Conservation (phyloP, 2,797 vertebrate genomes). For the Pitangus sulphuratus region DNA sequence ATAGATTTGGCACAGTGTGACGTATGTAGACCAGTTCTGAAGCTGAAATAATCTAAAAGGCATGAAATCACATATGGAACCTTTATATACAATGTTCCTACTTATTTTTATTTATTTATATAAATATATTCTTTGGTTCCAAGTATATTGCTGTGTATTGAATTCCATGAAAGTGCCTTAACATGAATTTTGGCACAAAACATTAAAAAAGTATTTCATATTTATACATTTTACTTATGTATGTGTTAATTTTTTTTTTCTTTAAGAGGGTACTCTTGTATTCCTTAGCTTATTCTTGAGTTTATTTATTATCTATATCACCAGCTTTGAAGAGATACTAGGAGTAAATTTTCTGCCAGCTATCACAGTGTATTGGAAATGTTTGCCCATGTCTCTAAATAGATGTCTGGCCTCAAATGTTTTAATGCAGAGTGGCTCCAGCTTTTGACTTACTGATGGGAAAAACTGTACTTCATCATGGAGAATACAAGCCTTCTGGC, state of each 20-base stretch:
- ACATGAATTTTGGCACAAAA: neutral
- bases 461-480: neutral
- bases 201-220: neutral
- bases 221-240: neutral
- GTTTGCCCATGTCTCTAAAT: neutral
- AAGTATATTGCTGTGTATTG: neutral
- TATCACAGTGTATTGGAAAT: neutral
- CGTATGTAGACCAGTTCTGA: neutral
- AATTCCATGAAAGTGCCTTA: neutral
- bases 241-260: neutral
- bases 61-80: neutral
- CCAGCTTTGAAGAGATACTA: neutral
- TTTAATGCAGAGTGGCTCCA: slow-evolving; percentile 16
- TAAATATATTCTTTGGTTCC: neutral
- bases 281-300: neutral
- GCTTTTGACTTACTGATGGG: slow-evolving; percentile 14
- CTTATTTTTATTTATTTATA: too few species aligned
- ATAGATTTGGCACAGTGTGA: neutral
- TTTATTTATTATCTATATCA: neutral
- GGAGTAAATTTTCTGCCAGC: neutral
- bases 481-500: neutral
- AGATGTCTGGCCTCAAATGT: neutral
- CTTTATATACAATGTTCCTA: neutral
- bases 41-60: neutral
- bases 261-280: neutral